Evolutionary conservation across 2,888 invertebrate genomes (phyloP).

Genomic region (Gryllus longicercus): DNA sequence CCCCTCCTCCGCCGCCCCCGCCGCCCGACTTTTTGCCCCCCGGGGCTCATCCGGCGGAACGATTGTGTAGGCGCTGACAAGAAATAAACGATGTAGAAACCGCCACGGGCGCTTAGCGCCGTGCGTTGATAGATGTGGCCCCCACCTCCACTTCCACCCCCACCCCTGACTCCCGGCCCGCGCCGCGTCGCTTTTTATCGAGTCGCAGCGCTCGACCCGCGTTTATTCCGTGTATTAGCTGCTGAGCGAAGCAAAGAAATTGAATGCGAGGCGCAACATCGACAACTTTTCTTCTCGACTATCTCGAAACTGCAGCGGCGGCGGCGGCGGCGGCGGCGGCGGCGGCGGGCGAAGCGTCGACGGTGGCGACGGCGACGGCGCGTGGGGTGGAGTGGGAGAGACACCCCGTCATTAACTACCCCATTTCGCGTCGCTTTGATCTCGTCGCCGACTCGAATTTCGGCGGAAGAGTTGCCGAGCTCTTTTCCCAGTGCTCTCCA

Average conservation of each 20-base stretch:
- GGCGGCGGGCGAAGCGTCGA: neutral
- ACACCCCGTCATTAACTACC: neutral
- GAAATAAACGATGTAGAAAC: no score
- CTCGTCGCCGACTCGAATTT: neutral
- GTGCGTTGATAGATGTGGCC: no score
- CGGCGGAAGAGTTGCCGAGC: neutral
- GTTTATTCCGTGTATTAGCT: neutral
- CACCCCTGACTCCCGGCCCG: neutral
- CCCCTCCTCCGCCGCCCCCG: no score
- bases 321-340: neutral
- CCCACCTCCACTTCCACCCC: neutral
- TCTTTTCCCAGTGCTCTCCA: neutral
- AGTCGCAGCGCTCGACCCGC: neutral
- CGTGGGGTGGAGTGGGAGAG: neutral
- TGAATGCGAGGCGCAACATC: neutral
- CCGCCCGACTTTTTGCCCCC: no score
- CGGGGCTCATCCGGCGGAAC: no score
- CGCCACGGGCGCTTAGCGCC: no score
- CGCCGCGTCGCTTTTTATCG: neutral
- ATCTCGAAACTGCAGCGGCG: neutral
- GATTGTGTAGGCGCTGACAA: no score
- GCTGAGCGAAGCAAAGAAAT: neutral
- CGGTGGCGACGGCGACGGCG: no score
- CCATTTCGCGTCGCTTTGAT: neutral
- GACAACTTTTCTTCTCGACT: neutral